A percentile compares a stretch with the other conserved stretches of the same genome.
Evolutionary conservation across 2,797 vertebrate species (phyloP).

Genomic region (Tauraco hartlaubi): DNA sequence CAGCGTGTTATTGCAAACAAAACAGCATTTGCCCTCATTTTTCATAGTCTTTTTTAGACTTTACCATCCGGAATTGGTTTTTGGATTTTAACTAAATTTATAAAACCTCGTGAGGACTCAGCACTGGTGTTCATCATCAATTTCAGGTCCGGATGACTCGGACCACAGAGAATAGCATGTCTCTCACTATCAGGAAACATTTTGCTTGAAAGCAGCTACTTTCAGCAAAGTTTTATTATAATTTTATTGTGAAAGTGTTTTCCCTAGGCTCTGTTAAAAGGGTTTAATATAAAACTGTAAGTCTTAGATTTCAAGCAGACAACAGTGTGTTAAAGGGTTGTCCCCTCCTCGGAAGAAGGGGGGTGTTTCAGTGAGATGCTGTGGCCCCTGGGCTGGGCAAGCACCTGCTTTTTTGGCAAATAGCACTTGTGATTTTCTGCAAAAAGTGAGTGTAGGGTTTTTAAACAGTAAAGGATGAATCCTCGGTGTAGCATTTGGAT

Average conservation of each 20-base stretch:
- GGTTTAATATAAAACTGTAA: not conserved
- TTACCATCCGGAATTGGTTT: accelerated
- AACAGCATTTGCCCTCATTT: accelerated
- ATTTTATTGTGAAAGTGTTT: not conserved
- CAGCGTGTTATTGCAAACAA: accelerated
- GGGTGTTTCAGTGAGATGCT: not conserved
- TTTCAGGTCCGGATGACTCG: accelerated
- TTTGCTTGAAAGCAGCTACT: not conserved
- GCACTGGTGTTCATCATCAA: accelerated
- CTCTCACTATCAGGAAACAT: accelerated
- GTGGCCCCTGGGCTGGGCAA: not conserved
- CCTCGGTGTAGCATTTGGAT: accelerated
- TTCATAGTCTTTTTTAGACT: not conserved
- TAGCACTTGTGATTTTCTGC: not conserved
- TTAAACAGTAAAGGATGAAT: not conserved
- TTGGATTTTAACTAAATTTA: not conserved
- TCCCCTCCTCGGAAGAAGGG: not conserved
- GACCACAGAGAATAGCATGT: accelerated
- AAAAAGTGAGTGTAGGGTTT: not conserved
- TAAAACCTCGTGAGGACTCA: not conserved
- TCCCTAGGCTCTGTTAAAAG: not conserved
- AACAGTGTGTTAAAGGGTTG: accelerated
- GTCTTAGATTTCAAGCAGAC: not conserved
- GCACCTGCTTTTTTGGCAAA: not conserved
- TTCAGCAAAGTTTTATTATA: not conserved